phyloP scores from a whole-genome alignment of 2,113 vertebrate species.

The Pleuronectes platessa region DNA sequence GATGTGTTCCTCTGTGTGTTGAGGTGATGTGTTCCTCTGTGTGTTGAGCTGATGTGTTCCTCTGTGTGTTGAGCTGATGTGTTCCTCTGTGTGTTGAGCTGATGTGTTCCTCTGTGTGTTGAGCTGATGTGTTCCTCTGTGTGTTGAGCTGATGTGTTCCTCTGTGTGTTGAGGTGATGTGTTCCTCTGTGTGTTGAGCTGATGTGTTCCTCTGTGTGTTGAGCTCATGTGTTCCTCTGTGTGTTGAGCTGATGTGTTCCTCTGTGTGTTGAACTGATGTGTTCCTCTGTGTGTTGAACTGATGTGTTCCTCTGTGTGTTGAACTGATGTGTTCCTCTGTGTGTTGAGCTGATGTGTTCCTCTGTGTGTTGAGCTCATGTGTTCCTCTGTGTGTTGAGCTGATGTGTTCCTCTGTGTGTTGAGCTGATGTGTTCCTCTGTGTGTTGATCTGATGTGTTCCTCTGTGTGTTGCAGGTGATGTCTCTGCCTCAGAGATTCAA shows the following conservation, averaged over 20 bases:
- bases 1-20: slow-evolving; percentile 1
- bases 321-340: background rate
- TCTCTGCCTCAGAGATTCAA: background rate
- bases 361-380: background rate
- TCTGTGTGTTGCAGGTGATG: slow-evolving; percentile 30
- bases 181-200: background rate
- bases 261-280: background rate
- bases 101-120: no score
- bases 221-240: background rate
- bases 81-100: background rate
- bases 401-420: no score
- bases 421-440: background rate
- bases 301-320: no score
- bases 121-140: background rate
- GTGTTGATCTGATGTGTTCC: background rate
- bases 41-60: slow-evolving; percentile 22
- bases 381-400: background rate
- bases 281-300: background rate
- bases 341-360: background rate
- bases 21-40: slow-evolving; percentile 17
- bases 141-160: background rate
- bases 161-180: background rate
- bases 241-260: background rate
- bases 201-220: no score
- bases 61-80: slow-evolving; percentile 29